phyloP scores from a whole-genome alignment of 2,888 invertebrate species.

The Argyra leucocephala region DNA sequence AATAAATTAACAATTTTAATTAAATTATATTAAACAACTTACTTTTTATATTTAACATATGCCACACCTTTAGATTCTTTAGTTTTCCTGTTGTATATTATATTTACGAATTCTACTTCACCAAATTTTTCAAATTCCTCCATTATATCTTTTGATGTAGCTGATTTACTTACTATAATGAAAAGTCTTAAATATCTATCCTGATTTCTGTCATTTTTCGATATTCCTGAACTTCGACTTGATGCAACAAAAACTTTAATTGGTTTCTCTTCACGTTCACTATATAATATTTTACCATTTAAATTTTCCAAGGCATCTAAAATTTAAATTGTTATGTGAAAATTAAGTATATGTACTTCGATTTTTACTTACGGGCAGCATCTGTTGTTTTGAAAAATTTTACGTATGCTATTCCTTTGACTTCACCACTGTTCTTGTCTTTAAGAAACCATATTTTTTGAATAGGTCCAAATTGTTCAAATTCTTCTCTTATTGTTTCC shows the following conservation, averaged over 20 bases:
- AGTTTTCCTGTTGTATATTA: constrained; percentile 67
- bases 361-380: constrained; percentile 50
- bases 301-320: constrained; percentile 72
- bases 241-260: constrained; percentile 65
- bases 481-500: constrained; percentile 65
- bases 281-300: constrained; percentile 48
- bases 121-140: constrained; percentile 78
- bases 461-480: constrained; percentile 70
- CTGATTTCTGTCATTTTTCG: constrained; percentile 63
- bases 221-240: constrained; percentile 60
- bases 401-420: constrained; percentile 82
- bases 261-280: constrained; percentile 56
- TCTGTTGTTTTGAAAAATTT: constrained; percentile 85
- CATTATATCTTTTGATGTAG: constrained; percentile 63
- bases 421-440: constrained; percentile 66
- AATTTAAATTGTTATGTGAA: not conserved
- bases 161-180: constrained; percentile 67
- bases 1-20: not conserved
- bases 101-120: constrained; percentile 58
- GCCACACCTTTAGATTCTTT: constrained; percentile 80
- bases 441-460: constrained; percentile 82
- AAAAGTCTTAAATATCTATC: constrained; percentile 72
- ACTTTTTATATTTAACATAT: constrained; percentile 63
- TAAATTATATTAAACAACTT: not conserved
- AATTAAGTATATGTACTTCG: not conserved